A percentile compares a stretch with the other conserved stretches of the same genome.
Conservation (phyloP, 2,888 invertebrate genomes). For the Leistus spinibarbis region DNA sequence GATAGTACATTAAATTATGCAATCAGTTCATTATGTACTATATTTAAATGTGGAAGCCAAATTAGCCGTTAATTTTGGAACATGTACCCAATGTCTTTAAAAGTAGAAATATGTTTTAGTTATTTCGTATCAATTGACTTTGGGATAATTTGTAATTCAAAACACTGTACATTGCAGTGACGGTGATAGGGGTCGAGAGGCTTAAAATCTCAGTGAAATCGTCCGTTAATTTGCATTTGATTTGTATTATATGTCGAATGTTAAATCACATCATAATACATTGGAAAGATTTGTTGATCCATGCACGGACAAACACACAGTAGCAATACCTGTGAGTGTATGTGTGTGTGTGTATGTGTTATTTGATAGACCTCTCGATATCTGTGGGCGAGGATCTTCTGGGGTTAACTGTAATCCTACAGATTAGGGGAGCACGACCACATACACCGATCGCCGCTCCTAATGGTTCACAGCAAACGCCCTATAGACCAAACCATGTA, state of each 20-base stretch:
- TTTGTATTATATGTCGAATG: slow-evolving; percentile 25
- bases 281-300: slow-evolving; percentile 36
- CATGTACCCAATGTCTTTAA: neutral
- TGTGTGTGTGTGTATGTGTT: neutral
- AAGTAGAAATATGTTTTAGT: neutral
- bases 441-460: neutral
- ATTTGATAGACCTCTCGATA: slow-evolving; percentile 38
- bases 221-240: slow-evolving; percentile 28
- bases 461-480: neutral
- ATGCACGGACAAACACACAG: neutral
- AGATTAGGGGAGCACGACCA: slow-evolving; percentile 28
- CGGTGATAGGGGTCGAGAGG: neutral
- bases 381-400: slow-evolving; percentile 33
- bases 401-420: slow-evolving; percentile 32
- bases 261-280: slow-evolving; percentile 37
- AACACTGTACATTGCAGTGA: too few species aligned
- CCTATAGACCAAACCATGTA: neutral
- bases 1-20: too few species aligned
- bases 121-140: neutral
- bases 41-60: too few species aligned
- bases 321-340: neutral
- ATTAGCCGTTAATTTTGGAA: too few species aligned
- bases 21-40: too few species aligned
- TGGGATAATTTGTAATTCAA: neutral
- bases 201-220: neutral